Evolutionary conservation across 2,113 vertebrate genomes (phyloP), one percentile per base, ranked within the genome.

Genomic region (Brienomyrus brachyistius): DNA sequence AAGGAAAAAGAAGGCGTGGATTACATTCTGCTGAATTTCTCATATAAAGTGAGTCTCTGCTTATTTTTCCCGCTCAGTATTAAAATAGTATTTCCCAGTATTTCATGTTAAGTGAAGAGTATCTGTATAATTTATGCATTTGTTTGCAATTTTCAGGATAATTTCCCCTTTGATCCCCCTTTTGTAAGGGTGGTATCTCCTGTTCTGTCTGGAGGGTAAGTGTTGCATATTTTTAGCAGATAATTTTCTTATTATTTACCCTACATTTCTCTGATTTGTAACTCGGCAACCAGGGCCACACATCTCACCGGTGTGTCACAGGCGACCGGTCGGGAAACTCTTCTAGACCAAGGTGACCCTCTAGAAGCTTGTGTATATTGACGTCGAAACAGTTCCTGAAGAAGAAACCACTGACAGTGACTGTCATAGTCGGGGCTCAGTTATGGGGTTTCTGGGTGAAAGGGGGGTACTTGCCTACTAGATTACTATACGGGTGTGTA

Each of bases 1-100:
- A 99, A 99, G 96, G 98, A 99, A 94, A 99, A 99, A 95, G 98
- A 99, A 96, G 98, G 97, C 88, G 97, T 98, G 96, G 98, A 99
- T 93, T 98, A 98, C 95, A 99, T 99, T 95, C 97, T 99, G 94
- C 97, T 99, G 92, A 99, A 98, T 94, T 99, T 99, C 95, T 99
- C 98, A 90, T 99, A 99, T 97, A 99, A 99, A 97, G 98, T 99
- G 95, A 95, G 97, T 40, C 17, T 77, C 74, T 43, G 35, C 31
- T 80, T 80, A 56, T 1, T 80, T 77, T 40, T 40, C 35, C 10
- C 0, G 0, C 35, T 4, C 62, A 70, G 10, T 31, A 70, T 70
- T 70, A 31, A 70, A 70, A 80, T 77, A 40, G 35, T 77, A 77
- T 43, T 80, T 74, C 43, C 74, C 74, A 80, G 35, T 43, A 19